Evolutionary conservation across 1,140 invertebrate genomes (phyloP), one percentile per base, ranked within the genome.

Genomic region (Sarcophaga bullata): DNA sequence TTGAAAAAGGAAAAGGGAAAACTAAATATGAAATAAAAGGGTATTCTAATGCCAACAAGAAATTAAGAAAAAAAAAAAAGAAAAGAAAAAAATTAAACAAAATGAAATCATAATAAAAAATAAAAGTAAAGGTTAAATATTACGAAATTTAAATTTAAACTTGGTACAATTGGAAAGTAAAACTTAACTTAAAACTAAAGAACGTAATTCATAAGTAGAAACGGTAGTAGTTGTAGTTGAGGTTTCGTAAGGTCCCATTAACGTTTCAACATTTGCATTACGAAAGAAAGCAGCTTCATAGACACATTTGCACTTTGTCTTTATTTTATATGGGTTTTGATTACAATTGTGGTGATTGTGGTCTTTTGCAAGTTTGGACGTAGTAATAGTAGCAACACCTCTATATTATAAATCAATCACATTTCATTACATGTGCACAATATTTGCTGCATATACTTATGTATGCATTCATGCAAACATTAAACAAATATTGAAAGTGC

Each of bases 61-160:
- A 37, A 4, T 2, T 2, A 2, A 37, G 4, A 37, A 37, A 37
- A 37, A 37, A 37, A 37, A n/a, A 37, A 37, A 37, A 37, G 25
- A 37, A 37, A 2, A 37, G 4, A 37, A 37, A 37, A 37, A 37
- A 37, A 37, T 37, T 37, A 37, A 37, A 37, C 25, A 37, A 37
- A 37, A 37, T 2, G 25, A 37, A 37, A 37, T 37, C 25, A 37
- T 37, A 37, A 37, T 37, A 37, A 37, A 37, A 37, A 37, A 1
- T 37, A 37, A 37, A 37, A 37, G 25, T 37, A 37, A 37, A 37
- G 25, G 25, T 37, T 37, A 37, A 37, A 37, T 37, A 37, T 37
- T 37, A 82, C 19, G 54, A 81, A 50, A 82, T 54, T 73, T 73
- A 10, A n/a, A 76, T 73, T 82, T 81, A 19, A 54, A 58, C 83